Conservation (phyloP, 2,888 invertebrate species). For the Ennomos fuscantarius region DNA sequence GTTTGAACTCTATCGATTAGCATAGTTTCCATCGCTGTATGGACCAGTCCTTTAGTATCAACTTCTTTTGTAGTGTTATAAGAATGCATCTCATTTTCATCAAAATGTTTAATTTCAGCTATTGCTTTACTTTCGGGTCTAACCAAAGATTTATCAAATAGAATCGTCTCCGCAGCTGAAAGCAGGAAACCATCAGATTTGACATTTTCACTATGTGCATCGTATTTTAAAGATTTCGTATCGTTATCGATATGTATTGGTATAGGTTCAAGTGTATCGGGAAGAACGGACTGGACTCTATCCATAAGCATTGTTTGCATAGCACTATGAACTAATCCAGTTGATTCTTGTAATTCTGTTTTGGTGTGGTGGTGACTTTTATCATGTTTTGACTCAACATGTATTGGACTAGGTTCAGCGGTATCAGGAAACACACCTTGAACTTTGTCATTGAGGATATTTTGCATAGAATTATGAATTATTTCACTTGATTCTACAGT, state of each 20-base stretch:
- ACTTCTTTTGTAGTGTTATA: not conserved
- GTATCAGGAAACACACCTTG: constrained; percentile 39
- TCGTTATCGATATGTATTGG: constrained; percentile 18
- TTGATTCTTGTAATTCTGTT: constrained; percentile 5
- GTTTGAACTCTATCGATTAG: constrained; percentile 37
- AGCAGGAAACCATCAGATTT: too few species aligned
- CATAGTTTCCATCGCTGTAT: constrained; percentile 53
- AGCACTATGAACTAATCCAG: constrained; percentile 31
- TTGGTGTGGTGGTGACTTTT: constrained; percentile 1
- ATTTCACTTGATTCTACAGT: constrained; percentile 29
- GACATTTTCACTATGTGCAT: too few species aligned
- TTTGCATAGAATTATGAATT: constrained; percentile 35
- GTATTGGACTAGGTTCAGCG: constrained; percentile 31
- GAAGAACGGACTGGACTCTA: constrained; percentile 39
- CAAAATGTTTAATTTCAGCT: not conserved
- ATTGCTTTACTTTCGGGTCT: not conserved
- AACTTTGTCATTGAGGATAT: constrained; percentile 41
- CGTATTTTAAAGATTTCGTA: not conserved
- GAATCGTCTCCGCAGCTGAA: too few species aligned
- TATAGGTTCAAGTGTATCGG: constrained; percentile 28
- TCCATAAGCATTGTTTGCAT: constrained; percentile 36
- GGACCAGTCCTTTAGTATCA: constrained; percentile 47
- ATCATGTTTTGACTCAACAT: constrained; percentile 12
- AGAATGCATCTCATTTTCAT: not conserved
- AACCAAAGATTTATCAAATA: too few species aligned